phyloP scores from a whole-genome alignment of 2,888 invertebrate genomes.

The Ormia ochracea region DNA sequence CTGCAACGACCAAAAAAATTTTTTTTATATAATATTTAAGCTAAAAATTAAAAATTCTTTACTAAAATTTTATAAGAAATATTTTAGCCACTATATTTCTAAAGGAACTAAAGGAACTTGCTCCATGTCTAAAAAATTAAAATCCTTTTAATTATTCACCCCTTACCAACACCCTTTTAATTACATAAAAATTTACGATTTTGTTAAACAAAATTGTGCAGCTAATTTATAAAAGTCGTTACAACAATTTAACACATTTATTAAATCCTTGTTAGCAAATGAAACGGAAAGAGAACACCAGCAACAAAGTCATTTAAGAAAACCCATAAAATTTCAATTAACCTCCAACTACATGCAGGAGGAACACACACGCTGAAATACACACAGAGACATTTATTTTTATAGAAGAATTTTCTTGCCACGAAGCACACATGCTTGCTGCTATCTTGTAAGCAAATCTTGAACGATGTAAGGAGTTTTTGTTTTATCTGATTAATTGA shows the following conservation, averaged over 20 bases:
- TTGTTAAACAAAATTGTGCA: constrained; percentile 33
- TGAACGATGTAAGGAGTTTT: neutral
- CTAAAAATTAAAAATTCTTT: no score
- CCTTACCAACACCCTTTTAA: constrained; percentile 11
- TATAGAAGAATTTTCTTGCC: constrained; percentile 2
- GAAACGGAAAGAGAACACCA: neutral
- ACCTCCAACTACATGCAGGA: constrained; percentile 40
- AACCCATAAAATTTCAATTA: constrained; percentile 62
- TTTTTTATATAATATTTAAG: no score
- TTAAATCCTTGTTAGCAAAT: constrained; percentile 46
- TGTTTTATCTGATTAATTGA: constrained; percentile 50
- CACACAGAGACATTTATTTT: neutral
- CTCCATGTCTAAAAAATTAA: neutral
- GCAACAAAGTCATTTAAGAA: constrained; percentile 51
- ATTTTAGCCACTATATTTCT: neutral
- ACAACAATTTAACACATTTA: constrained; percentile 58
- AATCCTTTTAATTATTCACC: neutral
- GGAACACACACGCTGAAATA: constrained; percentile 1
- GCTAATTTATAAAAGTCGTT: constrained; percentile 60
- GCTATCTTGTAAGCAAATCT: neutral
- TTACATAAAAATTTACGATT: constrained; percentile 14
- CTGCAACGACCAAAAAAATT: no score
- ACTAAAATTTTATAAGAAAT: neutral
- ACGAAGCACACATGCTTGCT: neutral
- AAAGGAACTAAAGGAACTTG: neutral